A percentile compares a stretch with the other conserved stretches of the same genome.
These are phyloP conservation scores for Cheilosia pagana DNA, from an alignment of 2,888 invertebrate species.

Conservation along the genomic window DNA sequence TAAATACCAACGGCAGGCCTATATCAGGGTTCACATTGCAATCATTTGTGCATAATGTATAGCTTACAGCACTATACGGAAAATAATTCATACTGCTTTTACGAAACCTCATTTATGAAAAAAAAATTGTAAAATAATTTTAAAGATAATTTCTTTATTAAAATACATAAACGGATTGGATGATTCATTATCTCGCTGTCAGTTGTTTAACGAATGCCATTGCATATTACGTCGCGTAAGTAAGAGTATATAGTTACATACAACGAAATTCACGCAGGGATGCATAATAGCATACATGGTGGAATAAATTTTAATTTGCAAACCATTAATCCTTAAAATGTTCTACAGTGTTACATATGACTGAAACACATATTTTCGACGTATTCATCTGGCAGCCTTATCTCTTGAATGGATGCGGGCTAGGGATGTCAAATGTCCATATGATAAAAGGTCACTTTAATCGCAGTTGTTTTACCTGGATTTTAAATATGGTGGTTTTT, in stretches of 20 bases:
- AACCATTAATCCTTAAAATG: slow-evolving; percentile 69
- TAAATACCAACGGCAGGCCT: too few relatives aligned
- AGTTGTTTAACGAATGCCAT: slow-evolving; percentile 56
- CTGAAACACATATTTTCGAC: slow-evolving; percentile 5
- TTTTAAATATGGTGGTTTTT: too few relatives aligned
- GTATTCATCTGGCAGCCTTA: background rate
- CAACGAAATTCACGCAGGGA: too few relatives aligned
- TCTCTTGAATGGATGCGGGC: background rate
- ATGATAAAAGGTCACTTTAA: too few relatives aligned
- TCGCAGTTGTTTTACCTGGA: too few relatives aligned
- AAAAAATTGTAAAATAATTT: slow-evolving; percentile 41
- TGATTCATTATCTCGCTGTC: slow-evolving; percentile 53
- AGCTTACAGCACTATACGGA: too few relatives aligned
- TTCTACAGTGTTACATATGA: slow-evolving; percentile 57
- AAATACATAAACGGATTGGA: slow-evolving; percentile 45
- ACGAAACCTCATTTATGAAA: slow-evolving; percentile 1
- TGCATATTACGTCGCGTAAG: background rate
- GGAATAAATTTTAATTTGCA: slow-evolving; percentile 46
- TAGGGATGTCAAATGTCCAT: background rate
- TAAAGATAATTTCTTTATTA: slow-evolving; percentile 66
- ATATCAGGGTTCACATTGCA: too few relatives aligned
- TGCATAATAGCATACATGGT: background rate
- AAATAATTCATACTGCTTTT: too few relatives aligned
- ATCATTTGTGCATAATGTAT: too few relatives aligned
- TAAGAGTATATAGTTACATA: slow-evolving; percentile 6